Percentiles rank a stretch among this genome's conserved stretches.
Conservation (phyloP, 2,888 invertebrate species). For the Amorpha juglandis region DNA sequence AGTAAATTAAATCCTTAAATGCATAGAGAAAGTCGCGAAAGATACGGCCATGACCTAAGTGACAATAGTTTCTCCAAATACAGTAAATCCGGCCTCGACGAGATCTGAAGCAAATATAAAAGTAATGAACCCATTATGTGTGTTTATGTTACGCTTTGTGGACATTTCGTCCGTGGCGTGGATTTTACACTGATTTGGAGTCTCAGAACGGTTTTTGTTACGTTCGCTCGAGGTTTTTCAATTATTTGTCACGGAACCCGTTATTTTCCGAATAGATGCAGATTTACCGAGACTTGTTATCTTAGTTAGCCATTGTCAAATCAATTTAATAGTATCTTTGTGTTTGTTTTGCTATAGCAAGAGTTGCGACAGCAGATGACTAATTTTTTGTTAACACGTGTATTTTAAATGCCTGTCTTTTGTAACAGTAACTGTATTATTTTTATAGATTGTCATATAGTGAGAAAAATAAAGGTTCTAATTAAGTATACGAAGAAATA, state of each 20-base stretch:
- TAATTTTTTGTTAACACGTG: neutral
- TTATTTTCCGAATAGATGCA: conserved; percentile 63
- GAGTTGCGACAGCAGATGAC: neutral
- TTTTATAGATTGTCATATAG: neutral
- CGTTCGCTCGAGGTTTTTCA: conserved; percentile 64
- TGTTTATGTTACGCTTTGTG: conserved; percentile 62
- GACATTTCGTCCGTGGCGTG: conserved; percentile 56
- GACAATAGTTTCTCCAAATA: conserved; percentile 25
- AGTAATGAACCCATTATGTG: conserved; percentile 54
- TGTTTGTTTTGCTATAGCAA: conserved; percentile 15
- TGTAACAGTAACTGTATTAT: neutral
- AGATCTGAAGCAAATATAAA: conserved; percentile 30
- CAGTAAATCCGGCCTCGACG: conserved; percentile 28
- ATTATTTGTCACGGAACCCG: conserved; percentile 71
- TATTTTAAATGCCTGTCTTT: no score
- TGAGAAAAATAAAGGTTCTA: neutral
- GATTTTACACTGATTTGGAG: conserved; percentile 60
- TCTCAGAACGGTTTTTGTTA: conserved; percentile 61
- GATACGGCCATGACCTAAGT: conserved; percentile 5
- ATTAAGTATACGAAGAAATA: neutral
- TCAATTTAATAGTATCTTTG: conserved; percentile 34
- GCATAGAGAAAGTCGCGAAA: neutral
- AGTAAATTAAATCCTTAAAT: neutral
- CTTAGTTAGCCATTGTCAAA: conserved; percentile 35
- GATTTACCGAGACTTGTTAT: conserved; percentile 40